Evolutionary conservation across 1,140 invertebrate species (phyloP), one percentile per base, ranked within the genome.

Genomic region (Platyscapa corneri): DNA sequence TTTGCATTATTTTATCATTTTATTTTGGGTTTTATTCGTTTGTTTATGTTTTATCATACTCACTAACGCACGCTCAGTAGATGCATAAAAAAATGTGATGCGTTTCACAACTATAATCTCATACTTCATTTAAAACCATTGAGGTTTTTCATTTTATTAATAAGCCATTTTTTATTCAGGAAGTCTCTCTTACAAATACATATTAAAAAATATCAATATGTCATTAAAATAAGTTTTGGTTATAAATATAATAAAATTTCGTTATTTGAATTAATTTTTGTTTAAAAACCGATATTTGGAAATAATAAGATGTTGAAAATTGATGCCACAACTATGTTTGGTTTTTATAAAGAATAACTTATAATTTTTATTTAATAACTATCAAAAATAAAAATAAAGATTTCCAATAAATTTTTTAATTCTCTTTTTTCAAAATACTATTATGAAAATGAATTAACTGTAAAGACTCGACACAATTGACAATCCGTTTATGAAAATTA

Each of bases 31-130:
- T 49, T 39, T 23, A 60, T 34, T 27, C 49, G 32, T 53, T n/a
- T 46, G 6, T 72, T 74, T 53, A 27, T 30, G 12, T 70, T 78
- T 83, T 56, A 39, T 72, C 42, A 82, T 74, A 30, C 8, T 37
- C 23, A 72, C 67, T 74, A 81, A 83, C 27, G 60, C 88, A 85
- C 86, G 86, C 83, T 86, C 84, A 84, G 85, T 89, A 88, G 88
- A 83, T 78, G 88, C 88, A 87, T 86, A 77, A 0, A 76, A 34
- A 18, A 34, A 76, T 53, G 39, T 12, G 23, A 42, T 42, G 23
- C 37, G 42, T 27, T 1, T 8, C 12, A 20, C 20, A 70, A 67
- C 27, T 14, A 27, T 27, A 60, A 60, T 14, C 27, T 60, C 20
- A 27, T 27, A 60, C 3, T 60, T 60, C 10, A 37, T 32, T 34